Evolutionary conservation across 64 coral and sea anemone species (phyloP).

Genomic region (Catalaphyllia jardinei): DNA sequence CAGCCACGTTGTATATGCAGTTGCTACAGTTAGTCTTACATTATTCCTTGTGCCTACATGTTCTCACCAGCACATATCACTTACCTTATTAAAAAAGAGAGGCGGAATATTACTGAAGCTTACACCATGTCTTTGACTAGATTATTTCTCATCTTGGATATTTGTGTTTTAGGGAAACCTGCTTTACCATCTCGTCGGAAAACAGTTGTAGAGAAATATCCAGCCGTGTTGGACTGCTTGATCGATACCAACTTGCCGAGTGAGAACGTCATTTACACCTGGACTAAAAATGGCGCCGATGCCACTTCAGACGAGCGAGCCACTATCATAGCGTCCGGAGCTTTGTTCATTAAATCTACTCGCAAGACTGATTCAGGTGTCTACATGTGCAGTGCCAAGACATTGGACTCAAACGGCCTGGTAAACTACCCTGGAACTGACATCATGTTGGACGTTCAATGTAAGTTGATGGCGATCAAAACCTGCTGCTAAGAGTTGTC

Average conservation of each 20-base stretch:
- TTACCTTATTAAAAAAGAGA: not conserved
- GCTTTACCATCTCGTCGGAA: conserved; percentile 79
- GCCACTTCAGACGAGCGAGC: conserved; percentile 16
- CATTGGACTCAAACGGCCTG: conserved; percentile 62
- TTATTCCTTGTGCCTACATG: not conserved
- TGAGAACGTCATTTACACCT: conserved; percentile 39
- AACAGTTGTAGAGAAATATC: conserved; percentile 61
- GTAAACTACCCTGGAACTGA: conserved; percentile 65
- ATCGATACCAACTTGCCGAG: conserved; percentile 60
- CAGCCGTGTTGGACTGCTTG: conserved; percentile 69
- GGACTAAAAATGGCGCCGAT: conserved; percentile 80
- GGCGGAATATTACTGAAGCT: too few species aligned
- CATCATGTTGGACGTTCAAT: conserved; percentile 79
- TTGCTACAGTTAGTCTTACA: too few species aligned
- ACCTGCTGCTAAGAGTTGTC: not conserved
- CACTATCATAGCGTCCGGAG: conserved; percentile 65
- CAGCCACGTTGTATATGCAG: too few species aligned
- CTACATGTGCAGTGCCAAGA: conserved; percentile 83
- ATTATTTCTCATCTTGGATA: not conserved
- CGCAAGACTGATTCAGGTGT: conserved; percentile 67
- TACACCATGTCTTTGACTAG: not conserved
- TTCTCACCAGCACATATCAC: not conserved
- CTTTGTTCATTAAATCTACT: conserved; percentile 66
- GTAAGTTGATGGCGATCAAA: conserved; percentile 50
- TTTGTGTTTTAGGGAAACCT: conserved; percentile 38